phyloP scores from a whole-genome alignment of 2,888 invertebrate genomes.

The Oscheius sp. region DNA sequence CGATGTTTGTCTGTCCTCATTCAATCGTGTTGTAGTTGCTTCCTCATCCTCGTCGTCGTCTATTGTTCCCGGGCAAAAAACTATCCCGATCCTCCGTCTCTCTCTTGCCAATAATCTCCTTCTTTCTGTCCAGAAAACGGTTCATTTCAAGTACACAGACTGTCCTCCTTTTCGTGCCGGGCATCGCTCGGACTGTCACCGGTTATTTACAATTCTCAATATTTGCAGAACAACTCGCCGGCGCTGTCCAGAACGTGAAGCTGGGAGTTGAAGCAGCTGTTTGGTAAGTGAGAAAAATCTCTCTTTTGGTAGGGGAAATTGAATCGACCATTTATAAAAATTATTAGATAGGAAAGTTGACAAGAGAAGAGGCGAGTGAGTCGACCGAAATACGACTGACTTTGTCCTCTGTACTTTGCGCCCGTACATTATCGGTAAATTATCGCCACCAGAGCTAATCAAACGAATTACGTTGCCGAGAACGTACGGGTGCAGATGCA shows the following conservation, averaged over 20 bases:
- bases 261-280: constrained; percentile 43
- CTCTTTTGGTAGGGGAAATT: no score
- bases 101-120: no score
- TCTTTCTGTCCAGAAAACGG: neutral
- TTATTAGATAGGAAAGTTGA: neutral
- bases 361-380: neutral
- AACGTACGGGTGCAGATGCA: no score
- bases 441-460: no score
- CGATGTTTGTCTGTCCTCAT: no score
- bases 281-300: constrained; percentile 41
- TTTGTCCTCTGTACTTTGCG: neutral
- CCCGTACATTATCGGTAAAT: no score
- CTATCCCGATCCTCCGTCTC: no score
- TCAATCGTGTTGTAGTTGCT: no score
- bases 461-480: no score
- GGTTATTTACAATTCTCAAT: constrained; percentile 25
- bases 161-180: neutral
- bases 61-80: no score
- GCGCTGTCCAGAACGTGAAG: constrained; percentile 41
- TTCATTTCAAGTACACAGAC: constrained; percentile 20
- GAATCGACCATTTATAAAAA: no score
- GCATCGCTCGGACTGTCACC: constrained; percentile 36
- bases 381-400: neutral
- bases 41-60: no score
- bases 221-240: constrained; percentile 47